Percentiles rank a stretch among this genome's conserved stretches.
These are phyloP conservation scores for Bombus balteatus DNA, from an alignment of 1,140 invertebrate genomes.

Conservation along the genomic window DNA sequence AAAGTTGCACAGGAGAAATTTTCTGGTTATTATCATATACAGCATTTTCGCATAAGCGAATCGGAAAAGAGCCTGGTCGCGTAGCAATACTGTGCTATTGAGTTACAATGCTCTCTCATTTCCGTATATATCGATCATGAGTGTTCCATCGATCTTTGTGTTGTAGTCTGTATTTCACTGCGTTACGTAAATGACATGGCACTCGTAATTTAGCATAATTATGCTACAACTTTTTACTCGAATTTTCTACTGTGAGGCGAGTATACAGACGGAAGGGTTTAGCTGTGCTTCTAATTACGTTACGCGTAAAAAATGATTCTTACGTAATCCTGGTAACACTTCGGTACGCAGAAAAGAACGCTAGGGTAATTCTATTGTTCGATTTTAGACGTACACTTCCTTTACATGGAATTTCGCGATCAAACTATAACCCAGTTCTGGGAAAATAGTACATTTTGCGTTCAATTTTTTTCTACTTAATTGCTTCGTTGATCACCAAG, in stretches of 20 bases:
- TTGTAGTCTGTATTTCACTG: neutral
- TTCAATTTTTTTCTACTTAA: neutral
- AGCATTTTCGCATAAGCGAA: neutral
- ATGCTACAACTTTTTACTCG: neutral
- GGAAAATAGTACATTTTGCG: no score
- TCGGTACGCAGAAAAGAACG: neutral
- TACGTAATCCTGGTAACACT: neutral
- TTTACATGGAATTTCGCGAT: neutral
- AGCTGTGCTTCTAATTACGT: neutral
- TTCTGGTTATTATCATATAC: neutral
- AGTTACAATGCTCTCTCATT: neutral
- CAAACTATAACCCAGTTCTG: neutral
- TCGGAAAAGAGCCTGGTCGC: no score
- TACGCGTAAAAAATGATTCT: neutral
- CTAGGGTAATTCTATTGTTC: neutral
- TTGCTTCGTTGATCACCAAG: neutral
- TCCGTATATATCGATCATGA: neutral
- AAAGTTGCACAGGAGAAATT: neutral
- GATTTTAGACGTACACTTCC: neutral
- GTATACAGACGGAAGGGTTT: no score
- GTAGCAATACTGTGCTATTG: no score
- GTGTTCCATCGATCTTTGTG: slow-evolving; percentile 10
- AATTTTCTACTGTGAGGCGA: neutral
- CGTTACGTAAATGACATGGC: slow-evolving; percentile 34
- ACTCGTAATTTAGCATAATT: slow-evolving; percentile 41